Conservation (phyloP, 1,140 invertebrate species). For the Ephestia elutella region DNA sequence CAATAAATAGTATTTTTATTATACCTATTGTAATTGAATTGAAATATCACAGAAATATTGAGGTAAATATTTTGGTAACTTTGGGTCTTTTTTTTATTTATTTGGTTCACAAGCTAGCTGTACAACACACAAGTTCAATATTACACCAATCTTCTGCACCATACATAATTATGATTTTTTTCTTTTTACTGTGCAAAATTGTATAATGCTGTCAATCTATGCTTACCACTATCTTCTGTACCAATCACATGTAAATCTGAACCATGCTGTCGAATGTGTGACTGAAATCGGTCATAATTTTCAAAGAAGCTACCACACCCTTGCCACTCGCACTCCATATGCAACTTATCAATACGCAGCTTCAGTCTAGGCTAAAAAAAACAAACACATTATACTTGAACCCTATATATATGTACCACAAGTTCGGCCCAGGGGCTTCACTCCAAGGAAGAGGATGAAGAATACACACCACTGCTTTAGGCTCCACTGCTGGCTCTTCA, state of each 20-base stretch:
- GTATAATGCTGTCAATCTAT: too few species aligned
- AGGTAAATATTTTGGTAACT: too few species aligned
- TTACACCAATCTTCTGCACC: too few species aligned
- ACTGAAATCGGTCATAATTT: conserved; percentile 49
- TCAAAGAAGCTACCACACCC: conserved; percentile 36
- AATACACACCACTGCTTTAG: conserved; percentile 42
- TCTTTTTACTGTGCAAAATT: too few species aligned
- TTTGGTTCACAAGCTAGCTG: too few species aligned
- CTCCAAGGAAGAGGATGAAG: neutral
- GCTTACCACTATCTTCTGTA: conserved; percentile 37
- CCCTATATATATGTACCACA: too few species aligned
- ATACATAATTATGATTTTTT: too few species aligned
- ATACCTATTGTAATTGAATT: too few species aligned
- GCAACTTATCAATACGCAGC: conserved; percentile 34
- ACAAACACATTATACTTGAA: conserved; percentile 9
- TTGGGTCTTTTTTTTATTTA: too few species aligned
- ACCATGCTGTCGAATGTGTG: conserved; percentile 48
- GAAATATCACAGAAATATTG: too few species aligned
- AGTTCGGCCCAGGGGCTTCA: too few species aligned
- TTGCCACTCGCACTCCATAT: conserved; percentile 62
- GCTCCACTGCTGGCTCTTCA: conserved; percentile 38
- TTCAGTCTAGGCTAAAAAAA: conserved; percentile 34
- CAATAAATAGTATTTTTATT: neutral
- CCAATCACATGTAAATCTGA: conserved; percentile 42
- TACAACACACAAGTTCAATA: too few species aligned